Conservation (phyloP, 1,140 invertebrate genomes). For the Meloidogyne floridensis region DNA sequence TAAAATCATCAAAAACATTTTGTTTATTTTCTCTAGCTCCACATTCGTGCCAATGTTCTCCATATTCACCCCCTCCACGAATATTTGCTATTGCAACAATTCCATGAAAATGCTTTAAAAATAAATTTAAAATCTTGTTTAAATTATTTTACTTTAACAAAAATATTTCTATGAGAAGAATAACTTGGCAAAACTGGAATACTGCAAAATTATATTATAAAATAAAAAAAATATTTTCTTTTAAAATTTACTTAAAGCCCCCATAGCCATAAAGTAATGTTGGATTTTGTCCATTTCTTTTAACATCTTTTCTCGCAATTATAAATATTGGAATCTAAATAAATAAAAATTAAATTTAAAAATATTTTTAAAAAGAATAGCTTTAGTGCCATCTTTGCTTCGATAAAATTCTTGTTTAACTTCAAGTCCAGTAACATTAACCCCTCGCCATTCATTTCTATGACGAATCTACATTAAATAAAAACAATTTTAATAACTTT, state of each 20-base stretch:
- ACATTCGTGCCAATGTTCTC: conserved; percentile 91
- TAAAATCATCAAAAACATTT: conserved; percentile 96
- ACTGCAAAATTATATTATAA: conserved; percentile 75
- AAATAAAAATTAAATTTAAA: conserved; percentile 1
- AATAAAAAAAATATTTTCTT: background rate
- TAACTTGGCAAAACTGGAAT: conserved; percentile 84
- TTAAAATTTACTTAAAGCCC: conserved; percentile 23
- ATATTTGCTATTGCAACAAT: conserved; percentile 89
- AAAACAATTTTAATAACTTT: too few species aligned
- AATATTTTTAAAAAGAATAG: conserved; percentile 1
- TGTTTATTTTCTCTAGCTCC: conserved; percentile 90
- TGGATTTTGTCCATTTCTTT: conserved; percentile 75
- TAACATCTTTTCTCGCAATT: conserved; percentile 77
- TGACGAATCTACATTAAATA: conserved; percentile 21
- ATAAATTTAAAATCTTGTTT: background rate
- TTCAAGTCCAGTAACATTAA: conserved; percentile 79
- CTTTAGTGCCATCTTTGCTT: conserved; percentile 89
- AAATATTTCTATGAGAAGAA: conserved; percentile 80
- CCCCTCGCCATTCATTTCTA: conserved; percentile 78
- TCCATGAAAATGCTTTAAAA: conserved; percentile 75
- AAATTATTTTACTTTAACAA: conserved; percentile 74
- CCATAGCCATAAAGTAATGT: conserved; percentile 93
- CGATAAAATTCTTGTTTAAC: conserved; percentile 88
- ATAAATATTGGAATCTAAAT: conserved; percentile 87
- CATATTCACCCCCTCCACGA: conserved; percentile 88